Evolutionary conservation across 2,888 invertebrate genomes (phyloP), one percentile per base, ranked within the genome.

Genomic region (Polymixis flavicincta): DNA sequence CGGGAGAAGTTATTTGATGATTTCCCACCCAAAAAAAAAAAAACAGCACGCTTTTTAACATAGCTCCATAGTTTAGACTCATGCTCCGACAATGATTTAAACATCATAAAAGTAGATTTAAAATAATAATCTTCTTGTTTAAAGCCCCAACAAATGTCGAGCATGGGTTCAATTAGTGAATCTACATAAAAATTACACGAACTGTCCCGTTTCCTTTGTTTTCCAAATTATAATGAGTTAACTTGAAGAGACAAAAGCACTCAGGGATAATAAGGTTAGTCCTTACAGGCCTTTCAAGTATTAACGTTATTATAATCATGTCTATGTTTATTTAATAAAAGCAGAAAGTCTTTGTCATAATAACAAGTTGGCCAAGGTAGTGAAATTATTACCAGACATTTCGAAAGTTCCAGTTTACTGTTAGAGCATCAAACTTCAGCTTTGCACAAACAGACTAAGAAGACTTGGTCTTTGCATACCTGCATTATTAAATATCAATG

Each of bases 211-310:
- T 74, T 65, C 74, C 78, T 81, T 86, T 85, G 77, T 79, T 83
- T 81, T 67, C 59, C 19, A 76, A 84, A 85, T 83, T 78, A 78
- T 87, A 84, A 84, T 79, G 77, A 87, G 78, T 78, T 78, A 75
- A 80, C 74, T 85, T 76, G 61, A 84, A 64, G 63, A 74, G 80
- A 85, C 73, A 80, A 87, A 82, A 82, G 77, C 80, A 77, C 73
- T 87, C 72, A 59, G 71, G 50, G 65, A 82, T 80, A 85, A 86
- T 85, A 70, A 76, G 83, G 77, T 87, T 74, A 83, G 72, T 76
- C 59, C 32, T 68, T 80, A 73, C 71, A 76, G 73, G 59, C 74
- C 78, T 83, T 85, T 86, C 74, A 80, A 86, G 75, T 78, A 78
- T 76, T 78, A 82, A 79, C 72, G 70, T 67, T 71, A 78, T 80